phyloP scores from a whole-genome alignment of 2,797 vertebrate species.

The Typhlichthys subterraneus region DNA sequence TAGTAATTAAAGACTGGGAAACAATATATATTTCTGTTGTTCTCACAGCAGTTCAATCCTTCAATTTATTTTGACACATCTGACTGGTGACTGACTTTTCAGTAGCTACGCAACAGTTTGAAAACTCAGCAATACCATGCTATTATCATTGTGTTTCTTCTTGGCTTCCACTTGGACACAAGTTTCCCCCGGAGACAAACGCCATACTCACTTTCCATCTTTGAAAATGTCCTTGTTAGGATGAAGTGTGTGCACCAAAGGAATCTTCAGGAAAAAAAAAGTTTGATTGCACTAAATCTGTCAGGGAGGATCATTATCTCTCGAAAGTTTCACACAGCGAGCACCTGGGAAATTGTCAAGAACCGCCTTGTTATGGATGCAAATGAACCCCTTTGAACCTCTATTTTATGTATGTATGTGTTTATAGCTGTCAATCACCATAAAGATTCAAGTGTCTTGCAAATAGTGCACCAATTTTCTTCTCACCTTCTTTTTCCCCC shows the following conservation, averaged over 20 bases:
- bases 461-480: constrained; percentile 51
- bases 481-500: constrained; percentile 35
- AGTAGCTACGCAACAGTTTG: constrained; percentile 5
- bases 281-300: constrained; percentile 73
- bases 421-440: constrained; percentile 74
- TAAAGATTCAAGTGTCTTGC: constrained; percentile 54
- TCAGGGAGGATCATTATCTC: constrained; percentile 73
- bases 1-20: constrained; percentile 9
- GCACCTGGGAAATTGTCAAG: constrained; percentile 78
- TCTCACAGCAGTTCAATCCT: background rate
- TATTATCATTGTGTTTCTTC: constrained; percentile 15
- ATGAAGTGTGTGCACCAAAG: constrained; percentile 42
- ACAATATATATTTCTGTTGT: background rate
- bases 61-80: constrained; percentile 3
- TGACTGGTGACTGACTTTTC: constrained; percentile 10
- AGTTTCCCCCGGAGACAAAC: constrained; percentile 15
- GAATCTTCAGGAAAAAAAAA: constrained; percentile 50
- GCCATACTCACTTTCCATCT: constrained; percentile 26
- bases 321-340: constrained; percentile 70
- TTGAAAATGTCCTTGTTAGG: constrained; percentile 60
- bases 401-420: constrained; percentile 65
- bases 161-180: constrained; percentile 35
- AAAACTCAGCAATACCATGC: constrained; percentile 21
- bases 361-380: constrained; percentile 74
- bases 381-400: constrained; percentile 75